Evolutionary conservation across 2,113 vertebrate genomes (phyloP).

Genomic region (Cynoglossus semilaevis): DNA sequence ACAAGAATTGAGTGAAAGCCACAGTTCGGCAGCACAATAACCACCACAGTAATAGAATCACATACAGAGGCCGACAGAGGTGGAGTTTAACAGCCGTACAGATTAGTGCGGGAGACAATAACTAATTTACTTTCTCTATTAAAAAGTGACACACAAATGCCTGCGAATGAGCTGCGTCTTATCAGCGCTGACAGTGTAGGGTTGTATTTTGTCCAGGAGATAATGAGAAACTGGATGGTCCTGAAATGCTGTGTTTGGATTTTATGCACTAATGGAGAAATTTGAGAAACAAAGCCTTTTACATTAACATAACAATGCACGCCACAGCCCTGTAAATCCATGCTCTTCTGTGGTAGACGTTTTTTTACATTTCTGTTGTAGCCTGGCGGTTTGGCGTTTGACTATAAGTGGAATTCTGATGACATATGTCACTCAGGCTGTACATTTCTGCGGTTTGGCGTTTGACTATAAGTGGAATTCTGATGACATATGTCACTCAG

Average conservation of each 20-base stretch:
- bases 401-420: too few species aligned
- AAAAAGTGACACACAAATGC: slow-evolving; percentile 44
- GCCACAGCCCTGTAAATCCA: slow-evolving; percentile 17
- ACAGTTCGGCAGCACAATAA: slow-evolving; percentile 41
- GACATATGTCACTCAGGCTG: too few species aligned
- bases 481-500: too few species aligned
- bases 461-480: too few species aligned
- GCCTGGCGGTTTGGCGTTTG: background rate
- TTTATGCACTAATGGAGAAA: slow-evolving; percentile 19
- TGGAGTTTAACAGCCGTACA: slow-evolving; percentile 38
- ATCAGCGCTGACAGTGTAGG: slow-evolving; percentile 51
- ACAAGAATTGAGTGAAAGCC: slow-evolving; percentile 41
- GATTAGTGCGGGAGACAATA: slow-evolving; percentile 63
- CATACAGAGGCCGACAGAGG: slow-evolving; percentile 31
- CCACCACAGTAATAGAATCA: slow-evolving; percentile 42
- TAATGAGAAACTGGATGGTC: slow-evolving; percentile 8
- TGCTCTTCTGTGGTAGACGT: background rate
- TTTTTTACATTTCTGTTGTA: background rate
- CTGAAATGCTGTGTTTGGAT: slow-evolving; percentile 11
- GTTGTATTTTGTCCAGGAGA: slow-evolving; percentile 43
- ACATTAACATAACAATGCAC: slow-evolving; percentile 47
- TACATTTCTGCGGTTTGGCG: too few species aligned
- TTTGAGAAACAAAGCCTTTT: slow-evolving; percentile 18
- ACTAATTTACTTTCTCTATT: slow-evolving; percentile 46
- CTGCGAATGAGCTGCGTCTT: slow-evolving; percentile 43